These are phyloP conservation scores for Cepaea nemoralis DNA, from an alignment of 1,140 invertebrate genomes.

Conservation along the genomic window DNA sequence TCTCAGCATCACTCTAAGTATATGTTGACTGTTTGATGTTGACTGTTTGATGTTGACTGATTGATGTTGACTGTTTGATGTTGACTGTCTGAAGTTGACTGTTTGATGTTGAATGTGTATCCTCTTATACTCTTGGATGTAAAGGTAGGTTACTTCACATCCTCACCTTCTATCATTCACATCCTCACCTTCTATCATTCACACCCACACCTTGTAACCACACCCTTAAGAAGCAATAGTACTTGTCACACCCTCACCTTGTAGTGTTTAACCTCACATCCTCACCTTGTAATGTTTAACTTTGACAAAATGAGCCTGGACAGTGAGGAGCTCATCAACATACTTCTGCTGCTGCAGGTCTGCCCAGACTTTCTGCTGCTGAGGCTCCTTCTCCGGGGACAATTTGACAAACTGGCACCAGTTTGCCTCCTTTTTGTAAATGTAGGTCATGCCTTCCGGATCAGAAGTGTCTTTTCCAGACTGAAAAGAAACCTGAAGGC, in stretches of 20 bases:
- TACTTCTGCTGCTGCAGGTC: constrained; percentile 62
- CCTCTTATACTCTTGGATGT: too few relatives aligned
- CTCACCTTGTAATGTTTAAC: constrained; percentile 67
- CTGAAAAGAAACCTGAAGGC: constrained; percentile 19
- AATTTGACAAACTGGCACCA: constrained; percentile 67
- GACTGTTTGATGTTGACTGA: too few relatives aligned
- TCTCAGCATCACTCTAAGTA: too few relatives aligned
- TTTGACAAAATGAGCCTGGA: constrained; percentile 65
- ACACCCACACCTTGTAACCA: neutral
- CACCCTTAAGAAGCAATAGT: neutral
- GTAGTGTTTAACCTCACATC: neutral
- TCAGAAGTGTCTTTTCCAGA: constrained; percentile 68
- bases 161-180: too few relatives aligned
- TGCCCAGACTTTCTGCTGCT: constrained; percentile 66
- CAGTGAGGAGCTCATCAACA: constrained; percentile 66
- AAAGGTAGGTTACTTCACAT: too few relatives aligned
- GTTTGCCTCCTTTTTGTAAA: constrained; percentile 69
- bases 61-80: too few relatives aligned
- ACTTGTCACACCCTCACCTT: neutral
- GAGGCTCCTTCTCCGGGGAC: constrained; percentile 61
- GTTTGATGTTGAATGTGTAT: too few relatives aligned
- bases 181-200: neutral
- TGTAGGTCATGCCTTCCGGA: constrained; percentile 63
- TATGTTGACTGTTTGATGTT: too few relatives aligned
- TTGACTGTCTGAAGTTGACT: too few relatives aligned